These are phyloP conservation scores for Caenorhabditis elegans DNA, from an alignment of 1,140 invertebrate species.

Conservation along the genomic window DNA sequence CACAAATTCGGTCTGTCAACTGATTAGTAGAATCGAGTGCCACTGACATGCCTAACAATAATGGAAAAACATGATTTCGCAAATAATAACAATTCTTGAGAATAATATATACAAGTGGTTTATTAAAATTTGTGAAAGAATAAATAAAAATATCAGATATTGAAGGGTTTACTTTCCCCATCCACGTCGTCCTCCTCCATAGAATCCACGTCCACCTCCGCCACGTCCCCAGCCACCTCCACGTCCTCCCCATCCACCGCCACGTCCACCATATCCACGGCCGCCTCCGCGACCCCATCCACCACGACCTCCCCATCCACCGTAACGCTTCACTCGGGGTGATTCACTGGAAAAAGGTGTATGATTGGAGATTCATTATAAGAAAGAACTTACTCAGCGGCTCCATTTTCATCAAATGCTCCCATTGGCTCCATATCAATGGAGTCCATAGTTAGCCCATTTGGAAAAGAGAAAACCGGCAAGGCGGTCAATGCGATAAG, in stretches of 20 bases:
- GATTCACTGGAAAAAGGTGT: background rate
- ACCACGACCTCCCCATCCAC: background rate
- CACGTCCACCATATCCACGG: background rate
- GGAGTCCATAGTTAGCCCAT: background rate
- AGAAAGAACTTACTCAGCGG: background rate
- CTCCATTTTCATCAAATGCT: background rate
- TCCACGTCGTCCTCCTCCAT: background rate
- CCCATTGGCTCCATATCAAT: background rate
- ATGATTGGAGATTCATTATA: background rate
- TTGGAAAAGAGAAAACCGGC: background rate
- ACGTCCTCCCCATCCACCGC: background rate
- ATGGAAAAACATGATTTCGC: no score
- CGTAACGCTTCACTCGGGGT: background rate
- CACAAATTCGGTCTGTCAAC: no score
- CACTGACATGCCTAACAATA: no score
- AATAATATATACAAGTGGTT: no score
- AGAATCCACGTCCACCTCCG: background rate
- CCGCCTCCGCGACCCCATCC: background rate
- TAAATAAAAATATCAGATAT: no score
- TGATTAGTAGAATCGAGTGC: no score
- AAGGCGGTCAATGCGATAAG: background rate
- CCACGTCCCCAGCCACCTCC: background rate
- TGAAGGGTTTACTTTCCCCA: conserved; percentile 16
- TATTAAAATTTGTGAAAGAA: no score
- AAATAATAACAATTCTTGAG: no score